Evolutionary conservation across 1,140 invertebrate genomes (phyloP), one percentile per base, ranked within the genome.

Genomic region (Stegodyphus mimosarum): DNA sequence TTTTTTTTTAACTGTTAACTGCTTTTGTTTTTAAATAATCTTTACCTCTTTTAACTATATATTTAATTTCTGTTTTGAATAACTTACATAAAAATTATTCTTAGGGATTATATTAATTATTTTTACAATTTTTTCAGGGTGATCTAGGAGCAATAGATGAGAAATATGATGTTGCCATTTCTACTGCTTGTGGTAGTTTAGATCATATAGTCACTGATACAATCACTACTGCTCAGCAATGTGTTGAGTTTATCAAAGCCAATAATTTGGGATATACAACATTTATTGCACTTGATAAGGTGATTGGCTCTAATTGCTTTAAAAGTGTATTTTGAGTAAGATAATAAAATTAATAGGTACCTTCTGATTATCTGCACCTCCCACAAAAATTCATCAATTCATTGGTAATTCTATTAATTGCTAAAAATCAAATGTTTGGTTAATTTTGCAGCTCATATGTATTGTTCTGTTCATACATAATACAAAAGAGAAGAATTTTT

Each of bases 111-210:
- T 63, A 63, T 63, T 13, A n/a, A 69, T 7, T 69, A 17, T 17
- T 18, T 69, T 69, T 69, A 10, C 50, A 51, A 70, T 63, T 55
- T 72, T 50, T 71, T 53, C 87, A 96, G 95, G 97, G 98, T 71
- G 97, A 99, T 90, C 92, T 99, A 17, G 98, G 98, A 53, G 97
- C 94, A 0, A 98, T 99, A 88, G 95, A 98, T 91, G 90, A 91
- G 18, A 97, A 97, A 91, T 99, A 97, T 90, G 98, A 99, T 90
- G 93, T 98, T 0, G 98, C 98, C 2, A 94, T 99, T 88, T 99
- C 97, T 0, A 99, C 97, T 0, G 97, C 97, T n/a, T 98, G 96
- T 90, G 95, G 96, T 0, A 91, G 94, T 0, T 90, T 99, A 0
- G 97, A 99, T 89, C 95, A 98, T 88, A 96, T 99, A 86, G 94